These are phyloP conservation scores for Malurus melanocephalus DNA, from an alignment of 2,113 vertebrate species.

Conservation along the genomic window DNA sequence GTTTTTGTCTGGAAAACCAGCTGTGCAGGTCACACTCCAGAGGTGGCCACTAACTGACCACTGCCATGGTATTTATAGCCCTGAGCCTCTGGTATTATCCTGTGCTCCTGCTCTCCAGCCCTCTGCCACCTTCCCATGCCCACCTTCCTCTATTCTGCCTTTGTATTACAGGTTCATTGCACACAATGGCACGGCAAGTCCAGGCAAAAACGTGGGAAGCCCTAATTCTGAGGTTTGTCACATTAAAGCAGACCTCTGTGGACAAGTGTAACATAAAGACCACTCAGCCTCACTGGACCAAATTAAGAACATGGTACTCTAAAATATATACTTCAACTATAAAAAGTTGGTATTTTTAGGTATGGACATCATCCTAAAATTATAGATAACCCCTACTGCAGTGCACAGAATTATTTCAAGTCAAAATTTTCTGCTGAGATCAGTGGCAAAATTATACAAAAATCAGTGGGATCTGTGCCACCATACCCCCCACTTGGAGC, in stretches of 20 bases:
- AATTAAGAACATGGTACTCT: background rate
- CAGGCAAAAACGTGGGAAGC: background rate
- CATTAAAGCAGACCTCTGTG: background rate
- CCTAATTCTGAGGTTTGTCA: background rate
- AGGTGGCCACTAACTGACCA: background rate
- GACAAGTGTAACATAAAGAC: background rate
- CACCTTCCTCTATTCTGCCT: background rate
- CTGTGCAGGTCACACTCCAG: background rate
- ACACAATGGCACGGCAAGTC: background rate
- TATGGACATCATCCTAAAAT: background rate
- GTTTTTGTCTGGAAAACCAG: background rate
- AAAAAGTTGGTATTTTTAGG: background rate
- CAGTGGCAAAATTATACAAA: background rate
- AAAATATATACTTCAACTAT: background rate
- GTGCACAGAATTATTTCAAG: background rate
- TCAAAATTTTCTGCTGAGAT: background rate
- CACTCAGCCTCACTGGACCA: background rate
- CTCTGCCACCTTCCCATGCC: background rate
- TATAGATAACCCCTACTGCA: background rate
- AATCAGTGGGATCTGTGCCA: background rate
- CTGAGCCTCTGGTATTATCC: background rate
- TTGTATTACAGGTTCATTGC: background rate
- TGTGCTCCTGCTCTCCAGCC: background rate
- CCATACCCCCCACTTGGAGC: rapidly evolving
- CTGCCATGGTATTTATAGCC: background rate